Conservation (phyloP, 2,888 invertebrate species). For the Gordius sp. region DNA sequence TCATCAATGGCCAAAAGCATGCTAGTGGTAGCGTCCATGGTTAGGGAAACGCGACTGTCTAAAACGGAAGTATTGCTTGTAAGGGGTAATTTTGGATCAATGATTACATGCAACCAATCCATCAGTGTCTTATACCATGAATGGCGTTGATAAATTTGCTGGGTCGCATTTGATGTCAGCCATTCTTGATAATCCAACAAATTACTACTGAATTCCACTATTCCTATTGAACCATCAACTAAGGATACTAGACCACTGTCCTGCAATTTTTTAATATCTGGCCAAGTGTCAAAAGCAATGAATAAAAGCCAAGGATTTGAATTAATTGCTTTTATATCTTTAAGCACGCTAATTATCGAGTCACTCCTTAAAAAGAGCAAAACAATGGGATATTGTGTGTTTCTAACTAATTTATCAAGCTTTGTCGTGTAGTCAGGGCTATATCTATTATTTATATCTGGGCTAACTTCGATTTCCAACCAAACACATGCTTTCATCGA, state of each 20-base stretch:
- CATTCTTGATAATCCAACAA: background rate
- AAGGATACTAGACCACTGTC: background rate
- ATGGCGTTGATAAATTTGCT: background rate
- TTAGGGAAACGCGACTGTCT: background rate
- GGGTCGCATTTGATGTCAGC: background rate
- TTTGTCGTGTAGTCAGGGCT: background rate
- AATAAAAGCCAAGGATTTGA: background rate
- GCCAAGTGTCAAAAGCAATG: constrained; percentile 2
- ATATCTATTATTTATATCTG: background rate
- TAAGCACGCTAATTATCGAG: background rate
- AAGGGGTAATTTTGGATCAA: background rate
- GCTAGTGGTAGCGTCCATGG: background rate
- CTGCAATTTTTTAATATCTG: background rate
- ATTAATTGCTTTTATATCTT: background rate
- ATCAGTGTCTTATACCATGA: background rate
- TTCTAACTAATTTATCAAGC: background rate
- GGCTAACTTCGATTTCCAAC: background rate
- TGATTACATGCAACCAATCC: background rate
- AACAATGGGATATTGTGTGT: background rate
- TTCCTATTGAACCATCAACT: constrained; percentile 1
- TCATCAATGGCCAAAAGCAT: background rate
- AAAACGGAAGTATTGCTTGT: background rate
- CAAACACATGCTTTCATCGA: background rate
- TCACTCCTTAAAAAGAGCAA: background rate
- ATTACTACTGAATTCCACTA: background rate